These are phyloP conservation scores for Otis tarda DNA, from an alignment of 2,113 vertebrate genomes.

Conservation along the genomic window DNA sequence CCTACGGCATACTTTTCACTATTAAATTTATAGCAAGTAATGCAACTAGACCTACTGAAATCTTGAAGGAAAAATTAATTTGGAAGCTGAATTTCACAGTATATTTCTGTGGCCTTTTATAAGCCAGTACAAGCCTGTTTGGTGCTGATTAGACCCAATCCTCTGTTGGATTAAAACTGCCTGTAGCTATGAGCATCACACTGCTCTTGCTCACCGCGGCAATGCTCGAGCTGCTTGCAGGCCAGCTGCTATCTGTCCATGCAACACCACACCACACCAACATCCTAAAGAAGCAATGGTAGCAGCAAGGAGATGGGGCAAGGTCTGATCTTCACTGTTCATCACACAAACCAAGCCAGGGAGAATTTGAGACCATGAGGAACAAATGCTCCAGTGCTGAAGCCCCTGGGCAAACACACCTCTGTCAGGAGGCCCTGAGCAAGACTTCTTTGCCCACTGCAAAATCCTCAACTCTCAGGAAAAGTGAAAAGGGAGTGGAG, in stretches of 20 bases:
- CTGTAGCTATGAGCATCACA: not conserved
- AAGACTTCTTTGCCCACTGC: not conserved
- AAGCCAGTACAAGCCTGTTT: not conserved
- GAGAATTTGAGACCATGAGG: not conserved
- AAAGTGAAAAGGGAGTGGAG: not conserved
- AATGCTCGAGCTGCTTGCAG: not conserved
- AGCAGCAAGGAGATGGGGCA: not conserved
- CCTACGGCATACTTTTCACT: not conserved
- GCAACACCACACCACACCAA: not conserved
- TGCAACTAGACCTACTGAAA: not conserved
- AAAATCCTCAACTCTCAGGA: not conserved
- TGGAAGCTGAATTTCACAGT: not conserved
- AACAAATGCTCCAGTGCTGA: not conserved
- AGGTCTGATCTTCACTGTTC: not conserved
- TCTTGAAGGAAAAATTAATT: not conserved
- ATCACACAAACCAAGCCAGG: not conserved
- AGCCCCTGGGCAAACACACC: not conserved
- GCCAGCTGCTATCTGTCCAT: not conserved
- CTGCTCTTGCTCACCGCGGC: fast-evolving
- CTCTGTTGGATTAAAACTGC: not conserved
- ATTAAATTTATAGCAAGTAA: not conserved
- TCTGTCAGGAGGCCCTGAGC: not conserved
- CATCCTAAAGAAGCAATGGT: not conserved
- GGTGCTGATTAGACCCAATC: not conserved
- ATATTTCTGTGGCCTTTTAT: not conserved